Evolutionary conservation across 2,888 invertebrate species (phyloP), one percentile per base, ranked within the genome.

Genomic region (Nezara viridula): DNA sequence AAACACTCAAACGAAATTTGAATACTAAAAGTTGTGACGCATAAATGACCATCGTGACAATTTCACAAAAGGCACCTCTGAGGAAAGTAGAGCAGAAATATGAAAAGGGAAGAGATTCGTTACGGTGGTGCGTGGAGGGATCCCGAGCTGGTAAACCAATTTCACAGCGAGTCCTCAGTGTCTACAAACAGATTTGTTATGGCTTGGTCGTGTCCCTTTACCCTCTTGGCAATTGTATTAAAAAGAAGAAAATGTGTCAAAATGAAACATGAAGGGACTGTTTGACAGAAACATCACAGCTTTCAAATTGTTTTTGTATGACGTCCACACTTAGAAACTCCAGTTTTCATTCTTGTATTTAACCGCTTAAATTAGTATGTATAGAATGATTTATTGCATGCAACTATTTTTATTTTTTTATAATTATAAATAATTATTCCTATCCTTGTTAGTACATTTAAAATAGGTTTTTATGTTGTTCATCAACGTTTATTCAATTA

Each of bases 161-260:
- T 73, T 73, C 66, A 73, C 66, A 73, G 32, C 21, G 32, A 73
- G 37, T 1, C 66, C 66, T 32, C 19, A 32, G 9, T 73, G 32
- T 73, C 32, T 32, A 73, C 66, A 73, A 73, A 73, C 66, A 73
- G 37, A 73, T 73, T 73, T 73, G 66, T 73, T 37, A 73, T 37
- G 66, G 66, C 5, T 14, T 37, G 32, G 32, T 19, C 37, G 32
- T 73, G 66, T 73, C 16, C 37, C 66, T 73, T 44, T 73, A 73
- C 66, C 66, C 66, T 19, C 60, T 60, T 60, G 37, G 32, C 32
- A 73, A 37, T 73, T 73, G 32, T 60, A 60, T 27, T 5, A 16
- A 60, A 60, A 14, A 27, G 27, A 32, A 66, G 32, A 66, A 73
- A 60, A 66, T 7, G 21, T 73, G 66, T 73, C 66, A 7, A 73